phyloP scores from a whole-genome alignment of 1,140 invertebrate species.

The Panagrolaimus sp. region DNA sequence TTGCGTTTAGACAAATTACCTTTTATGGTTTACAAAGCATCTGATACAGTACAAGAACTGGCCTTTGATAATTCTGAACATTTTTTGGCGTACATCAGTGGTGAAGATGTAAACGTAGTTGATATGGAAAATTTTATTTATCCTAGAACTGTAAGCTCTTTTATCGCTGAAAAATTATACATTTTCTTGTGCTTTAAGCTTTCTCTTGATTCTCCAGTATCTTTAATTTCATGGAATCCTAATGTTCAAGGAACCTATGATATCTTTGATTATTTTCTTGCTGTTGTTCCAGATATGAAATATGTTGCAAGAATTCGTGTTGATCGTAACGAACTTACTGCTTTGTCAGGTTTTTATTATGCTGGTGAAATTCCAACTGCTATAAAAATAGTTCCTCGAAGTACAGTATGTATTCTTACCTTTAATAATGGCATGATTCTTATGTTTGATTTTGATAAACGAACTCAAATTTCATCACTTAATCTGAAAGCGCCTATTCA shows the following conservation, averaged over 20 bases:
- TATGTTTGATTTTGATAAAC: neutral
- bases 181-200: neutral
- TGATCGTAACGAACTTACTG: neutral
- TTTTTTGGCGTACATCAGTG: neutral
- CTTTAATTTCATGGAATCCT: neutral
- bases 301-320: neutral
- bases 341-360: neutral
- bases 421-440: neutral
- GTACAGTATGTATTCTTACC: neutral
- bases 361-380: neutral
- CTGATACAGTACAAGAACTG: neutral
- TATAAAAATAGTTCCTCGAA: neutral
- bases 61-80: neutral
- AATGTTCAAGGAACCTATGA: neutral
- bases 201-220: neutral
- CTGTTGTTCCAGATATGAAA: neutral
- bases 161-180: neutral
- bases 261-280: neutral
- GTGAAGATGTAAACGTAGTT: neutral
- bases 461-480: neutral
- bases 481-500: neutral
- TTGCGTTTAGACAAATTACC: neutral
- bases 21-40: slow-evolving; percentile 1
- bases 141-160: neutral
- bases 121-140: neutral